phyloP scores from a whole-genome alignment of 2,797 vertebrate species.

The Manis pentadactyla region DNA sequence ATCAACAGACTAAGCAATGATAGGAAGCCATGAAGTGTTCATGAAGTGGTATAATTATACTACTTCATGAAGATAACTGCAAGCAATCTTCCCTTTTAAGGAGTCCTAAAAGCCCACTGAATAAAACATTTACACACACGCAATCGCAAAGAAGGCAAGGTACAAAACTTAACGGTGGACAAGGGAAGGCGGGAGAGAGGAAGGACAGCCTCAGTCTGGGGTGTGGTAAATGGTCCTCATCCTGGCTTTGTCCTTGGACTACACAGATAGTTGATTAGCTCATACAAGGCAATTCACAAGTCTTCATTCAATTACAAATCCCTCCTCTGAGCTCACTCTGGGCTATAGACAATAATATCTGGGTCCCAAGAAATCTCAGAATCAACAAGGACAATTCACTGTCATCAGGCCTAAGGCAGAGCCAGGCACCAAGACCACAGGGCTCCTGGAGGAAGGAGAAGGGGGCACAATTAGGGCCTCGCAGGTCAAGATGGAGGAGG shows the following conservation, averaged over 20 bases:
- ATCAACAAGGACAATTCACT: not conserved
- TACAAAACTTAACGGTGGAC: not conserved
- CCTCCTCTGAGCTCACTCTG: not conserved
- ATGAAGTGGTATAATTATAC: not conserved
- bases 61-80: not conserved
- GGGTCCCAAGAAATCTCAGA: not conserved
- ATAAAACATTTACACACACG: not conserved
- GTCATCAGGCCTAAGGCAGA: not conserved
- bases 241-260: not conserved
- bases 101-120: not conserved
- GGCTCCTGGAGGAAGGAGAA: too few species aligned
- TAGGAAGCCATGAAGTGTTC: not conserved
- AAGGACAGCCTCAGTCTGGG: too few species aligned
- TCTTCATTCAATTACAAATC: not conserved
- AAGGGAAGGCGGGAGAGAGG: not conserved
- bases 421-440: not conserved
- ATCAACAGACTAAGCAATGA: conserved; percentile 26
- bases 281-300: not conserved
- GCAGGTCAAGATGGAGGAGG: not conserved
- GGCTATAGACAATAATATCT: not conserved
- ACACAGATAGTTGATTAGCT: not conserved
- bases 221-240: not conserved
- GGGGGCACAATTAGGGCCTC: too few species aligned
- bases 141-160: not conserved
- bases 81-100: not conserved